Base-by-base conservation (phyloP, 2,888 invertebrate species). In the Marasmarcha lunaedactyla region DNA sequence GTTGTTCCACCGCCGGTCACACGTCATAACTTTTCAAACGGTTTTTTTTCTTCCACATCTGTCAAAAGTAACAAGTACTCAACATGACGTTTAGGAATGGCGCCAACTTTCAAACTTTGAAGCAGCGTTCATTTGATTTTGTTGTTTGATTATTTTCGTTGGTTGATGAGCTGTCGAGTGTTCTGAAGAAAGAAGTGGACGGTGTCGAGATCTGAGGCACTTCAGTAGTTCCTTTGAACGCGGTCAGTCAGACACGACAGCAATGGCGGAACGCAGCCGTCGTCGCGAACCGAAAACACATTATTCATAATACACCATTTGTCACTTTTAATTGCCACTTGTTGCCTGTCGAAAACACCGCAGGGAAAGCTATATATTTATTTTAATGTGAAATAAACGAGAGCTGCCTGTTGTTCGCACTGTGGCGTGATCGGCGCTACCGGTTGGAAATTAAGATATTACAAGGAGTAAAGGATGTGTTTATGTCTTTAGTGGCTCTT, bases 291-390 rank as follows among this genome's bases (percentile, higher is more conserved):
- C 43, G 46, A 47, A 48, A 52, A 55, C 50, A 51, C 60, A 66
- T 68, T 70, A 67, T 64, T 71, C 70, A 68, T 63, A 30, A 30
- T 30, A 30, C 30, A 69, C 66, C 81, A 79, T 83, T 78, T 79
- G 81, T 83, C 81, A 83, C 71, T 79, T 83, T 74, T 81, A 83
- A 83, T 83, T 81, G 78, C 77, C 70, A 71, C 71, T 71, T 71
- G 76, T 70, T 65, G 63, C 54, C 59, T 71, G 74, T 76, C 73
- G 67, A 74, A 76, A 66, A 62, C 57, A 63, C 59, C 71, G 60
- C 60, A 59, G 60, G 62, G 54, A 62, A 63, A 61, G 60, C 63
- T 54, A 62, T 78, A 79, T 78, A 76, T 77, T 74, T 67, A 73
- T 64, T 76, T 77, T 76, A 79, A 77, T 70, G 71, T 71, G 71